A percentile compares a stretch with the other conserved stretches of the same genome.
These are phyloP conservation scores for Nomada ferruginata DNA, from an alignment of 2,888 invertebrate species.

Conservation along the genomic window DNA sequence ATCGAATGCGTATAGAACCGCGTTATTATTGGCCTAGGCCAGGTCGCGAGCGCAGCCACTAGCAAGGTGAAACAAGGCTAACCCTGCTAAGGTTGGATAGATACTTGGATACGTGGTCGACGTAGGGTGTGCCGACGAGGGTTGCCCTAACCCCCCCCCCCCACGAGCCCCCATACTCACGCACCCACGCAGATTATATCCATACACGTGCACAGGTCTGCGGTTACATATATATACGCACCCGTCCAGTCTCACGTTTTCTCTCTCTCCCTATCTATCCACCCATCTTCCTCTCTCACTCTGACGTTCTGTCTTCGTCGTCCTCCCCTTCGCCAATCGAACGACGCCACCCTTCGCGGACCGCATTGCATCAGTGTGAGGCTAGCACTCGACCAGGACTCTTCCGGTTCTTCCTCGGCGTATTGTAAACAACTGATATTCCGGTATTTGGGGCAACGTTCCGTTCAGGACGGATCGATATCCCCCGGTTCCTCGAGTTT, in stretches of 20 bases:
- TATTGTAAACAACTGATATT: constrained; percentile 61
- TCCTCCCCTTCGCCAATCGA: constrained; percentile 69
- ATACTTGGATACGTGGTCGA: constrained; percentile 49
- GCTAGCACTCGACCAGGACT: constrained; percentile 70
- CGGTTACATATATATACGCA: not conserved
- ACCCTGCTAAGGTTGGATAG: constrained; percentile 43
- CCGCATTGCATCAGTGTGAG: constrained; percentile 77
- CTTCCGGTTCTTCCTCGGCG: constrained; percentile 64
- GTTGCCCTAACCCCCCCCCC: constrained; percentile 32
- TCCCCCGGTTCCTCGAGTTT: constrained; percentile 33
- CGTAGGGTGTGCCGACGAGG: constrained; percentile 71
- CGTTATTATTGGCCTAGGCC: constrained; percentile 62
- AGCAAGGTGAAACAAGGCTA: constrained; percentile 67
- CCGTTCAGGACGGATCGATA: constrained; percentile 54
- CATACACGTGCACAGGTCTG: not conserved
- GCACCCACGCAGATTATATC: not conserved
- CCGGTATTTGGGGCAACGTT: constrained; percentile 50
- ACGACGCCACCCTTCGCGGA: constrained; percentile 70
- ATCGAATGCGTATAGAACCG: constrained; percentile 5
- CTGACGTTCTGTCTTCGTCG: constrained; percentile 15
- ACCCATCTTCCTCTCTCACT: not conserved
- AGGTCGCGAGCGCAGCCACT: constrained; percentile 68
- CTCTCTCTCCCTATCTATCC: constrained; percentile 1
- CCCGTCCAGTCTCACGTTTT: not conserved
- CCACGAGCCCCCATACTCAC: not conserved